Conservation (phyloP, 2,113 vertebrate genomes). For the Atlantisia rogersi region DNA sequence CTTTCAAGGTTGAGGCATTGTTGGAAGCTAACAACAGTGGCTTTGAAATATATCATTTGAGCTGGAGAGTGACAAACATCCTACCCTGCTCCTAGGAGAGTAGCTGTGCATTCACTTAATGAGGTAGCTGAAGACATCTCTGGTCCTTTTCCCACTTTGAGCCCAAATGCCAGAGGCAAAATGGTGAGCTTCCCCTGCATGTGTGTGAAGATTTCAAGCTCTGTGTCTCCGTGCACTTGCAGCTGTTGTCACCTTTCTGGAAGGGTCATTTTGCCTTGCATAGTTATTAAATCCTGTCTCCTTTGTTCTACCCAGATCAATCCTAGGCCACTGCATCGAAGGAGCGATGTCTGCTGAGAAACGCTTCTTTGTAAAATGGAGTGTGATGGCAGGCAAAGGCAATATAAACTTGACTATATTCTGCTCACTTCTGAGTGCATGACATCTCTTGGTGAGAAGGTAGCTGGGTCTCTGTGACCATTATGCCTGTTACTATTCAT, state of each 20-base stretch:
- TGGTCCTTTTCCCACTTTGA: conserved; percentile 36
- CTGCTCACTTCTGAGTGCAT: neutral
- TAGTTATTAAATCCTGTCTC: conserved; percentile 31
- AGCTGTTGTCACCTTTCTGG: conserved; percentile 39
- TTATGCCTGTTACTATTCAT: neutral
- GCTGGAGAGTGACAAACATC: conserved; percentile 21
- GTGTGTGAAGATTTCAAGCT: neutral
- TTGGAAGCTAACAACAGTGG: conserved; percentile 19
- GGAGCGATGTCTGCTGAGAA: neutral
- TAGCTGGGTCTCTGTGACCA: neutral
- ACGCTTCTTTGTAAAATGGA: neutral
- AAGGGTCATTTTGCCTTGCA: conserved; percentile 42
- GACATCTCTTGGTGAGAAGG: neutral
- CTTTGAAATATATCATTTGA: conserved; percentile 52
- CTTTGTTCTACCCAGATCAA: conserved; percentile 38
- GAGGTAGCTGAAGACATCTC: conserved; percentile 42
- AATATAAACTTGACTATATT: neutral
- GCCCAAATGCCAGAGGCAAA: conserved; percentile 32
- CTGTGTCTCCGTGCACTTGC: neutral
- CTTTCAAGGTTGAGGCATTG: conserved; percentile 46
- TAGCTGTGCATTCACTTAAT: conserved; percentile 30
- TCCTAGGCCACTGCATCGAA: neutral
- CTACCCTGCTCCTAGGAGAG: conserved; percentile 18
- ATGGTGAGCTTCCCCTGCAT: neutral
- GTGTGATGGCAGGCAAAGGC: neutral